Base-by-base conservation (phyloP, 2,113 vertebrate species). In the Apistogramma diplotaenia region DNA sequence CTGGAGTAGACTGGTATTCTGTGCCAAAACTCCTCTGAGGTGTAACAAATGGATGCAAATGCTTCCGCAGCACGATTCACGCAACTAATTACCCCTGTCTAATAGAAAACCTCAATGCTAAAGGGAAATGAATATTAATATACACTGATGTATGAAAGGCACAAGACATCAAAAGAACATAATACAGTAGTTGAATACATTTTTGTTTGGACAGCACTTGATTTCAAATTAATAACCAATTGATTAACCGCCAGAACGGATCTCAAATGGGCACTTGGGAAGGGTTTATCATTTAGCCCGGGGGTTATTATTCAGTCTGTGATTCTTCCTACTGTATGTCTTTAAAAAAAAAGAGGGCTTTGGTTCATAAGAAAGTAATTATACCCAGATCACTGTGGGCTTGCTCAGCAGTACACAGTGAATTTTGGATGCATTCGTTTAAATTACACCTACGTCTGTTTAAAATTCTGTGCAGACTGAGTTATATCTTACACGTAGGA, bases 271-370 rank as follows among this genome's bases (percentile, higher is more conserved):
- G 46, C 59, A 57, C 23, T 60, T 25, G 12, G 33, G 40, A 76
- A 79, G 78, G 27, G 65, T 37, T 82, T 67, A 58, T 27, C 60
- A 70, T 33, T 57, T 55, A 54, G 76, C 79, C 62, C 0, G 3
- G 21, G 58, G 78, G 77, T 76, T 43, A 85, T 73, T 83, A 73
- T 79, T 54, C 58, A 85, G 74, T 86, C 73, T 89, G 19, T 76
- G 62, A 43, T 46, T 85, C 56, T 12, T 62, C 6, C 65, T 76
- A 40, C 31, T 71, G 19, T 40, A 49, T 70, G 16, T 61, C 23
- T 70, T 37, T 5, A 29, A 18, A 59, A 40, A 84, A 46, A 43
- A 46, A 49, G 27, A 75, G n/a, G 18, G 49, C 54, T 83, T 80
- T 51, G 60, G 23, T 71, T 77, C 57, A 59, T 23, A 27, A 71